Conservation (phyloP, 2,113 vertebrate genomes). For the Poecile atricapillus region DNA sequence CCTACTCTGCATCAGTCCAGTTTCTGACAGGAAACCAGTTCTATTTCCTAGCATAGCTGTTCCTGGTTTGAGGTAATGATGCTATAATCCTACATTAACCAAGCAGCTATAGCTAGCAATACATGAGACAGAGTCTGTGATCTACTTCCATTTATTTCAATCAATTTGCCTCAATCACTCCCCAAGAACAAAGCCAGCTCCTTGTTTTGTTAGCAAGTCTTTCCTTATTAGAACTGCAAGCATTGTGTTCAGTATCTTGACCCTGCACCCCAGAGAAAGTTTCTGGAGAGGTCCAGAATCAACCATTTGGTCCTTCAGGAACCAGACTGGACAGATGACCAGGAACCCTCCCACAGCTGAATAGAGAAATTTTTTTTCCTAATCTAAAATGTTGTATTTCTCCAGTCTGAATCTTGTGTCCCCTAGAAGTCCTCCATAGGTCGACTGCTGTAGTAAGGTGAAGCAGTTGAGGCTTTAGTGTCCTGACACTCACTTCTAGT, state of each 20-base stretch:
- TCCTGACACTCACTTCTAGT: background rate
- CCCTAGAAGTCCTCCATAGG: background rate
- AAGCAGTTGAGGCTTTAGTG: background rate
- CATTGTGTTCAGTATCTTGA: rapidly evolving
- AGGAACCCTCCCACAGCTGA: background rate
- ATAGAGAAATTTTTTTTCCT: rapidly evolving
- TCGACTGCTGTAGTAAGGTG: background rate
- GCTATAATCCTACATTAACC: background rate
- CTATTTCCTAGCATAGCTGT: background rate
- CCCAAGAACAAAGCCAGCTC: background rate
- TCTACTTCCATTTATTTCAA: slow-evolving; percentile 29
- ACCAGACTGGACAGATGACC: background rate
- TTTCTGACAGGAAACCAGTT: background rate
- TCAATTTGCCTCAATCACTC: background rate
- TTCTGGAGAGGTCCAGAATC: background rate
- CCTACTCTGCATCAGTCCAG: background rate
- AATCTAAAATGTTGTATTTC: background rate
- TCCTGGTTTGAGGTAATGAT: background rate
- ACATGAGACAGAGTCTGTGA: background rate
- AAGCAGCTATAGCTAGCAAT: background rate
- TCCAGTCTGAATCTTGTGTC: background rate
- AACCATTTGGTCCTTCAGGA: background rate
- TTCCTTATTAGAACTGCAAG: background rate
- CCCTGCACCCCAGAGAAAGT: background rate
- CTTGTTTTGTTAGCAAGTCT: background rate